Base-by-base conservation (phyloP, 1,140 invertebrate species). In the Caenorhabditis latens region DNA sequence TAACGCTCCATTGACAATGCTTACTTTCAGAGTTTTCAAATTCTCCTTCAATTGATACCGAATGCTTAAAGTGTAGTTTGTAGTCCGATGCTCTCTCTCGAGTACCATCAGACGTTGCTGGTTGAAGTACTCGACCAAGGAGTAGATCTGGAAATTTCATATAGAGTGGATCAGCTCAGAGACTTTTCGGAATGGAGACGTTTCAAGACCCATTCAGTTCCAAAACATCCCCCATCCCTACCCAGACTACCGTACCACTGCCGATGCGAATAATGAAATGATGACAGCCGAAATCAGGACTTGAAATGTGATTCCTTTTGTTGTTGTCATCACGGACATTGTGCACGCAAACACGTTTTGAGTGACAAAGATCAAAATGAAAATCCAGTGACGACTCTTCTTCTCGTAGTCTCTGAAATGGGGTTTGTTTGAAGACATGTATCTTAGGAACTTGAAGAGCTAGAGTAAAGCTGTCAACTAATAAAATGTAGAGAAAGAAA, bases 381-480 rank as follows among this genome's bases (percentile, higher is more conserved):
- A 79, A 43, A 79, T 79, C 71, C 71, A 79, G 53, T 50, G 71
- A 50, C 71, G 71, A 50, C 71, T 79, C 46, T 50, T 79, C 53
- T 79, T 79, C 71, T 79, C 71, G 46, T 79, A 79, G 24, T 79
- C 71, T 79, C 71, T 79, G 71, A 19, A 71, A 46, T 6, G 6
- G 14, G 32, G 0, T 32, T 32, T 32, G 32, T 32, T 32, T 32
- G 32, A 32, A 32, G 32, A 32, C 32, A 2, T 32, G 32, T 32
- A 32, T 32, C 32, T 32, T 32, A 2, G 2, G 2, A 32, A 32
- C 2, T 32, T 32, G 32, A 32, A 32, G 32, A 32, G 32, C 32
- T 32, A 32, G 32, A 32, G 32, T 1, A 32, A 32, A 32, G 32
- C 32, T 32, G 32, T 32, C 32, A 0, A 32, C 32, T 32, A 32